Evolutionary conservation across 1,140 invertebrate genomes (phyloP).

Genomic region (Colletes gigas): DNA sequence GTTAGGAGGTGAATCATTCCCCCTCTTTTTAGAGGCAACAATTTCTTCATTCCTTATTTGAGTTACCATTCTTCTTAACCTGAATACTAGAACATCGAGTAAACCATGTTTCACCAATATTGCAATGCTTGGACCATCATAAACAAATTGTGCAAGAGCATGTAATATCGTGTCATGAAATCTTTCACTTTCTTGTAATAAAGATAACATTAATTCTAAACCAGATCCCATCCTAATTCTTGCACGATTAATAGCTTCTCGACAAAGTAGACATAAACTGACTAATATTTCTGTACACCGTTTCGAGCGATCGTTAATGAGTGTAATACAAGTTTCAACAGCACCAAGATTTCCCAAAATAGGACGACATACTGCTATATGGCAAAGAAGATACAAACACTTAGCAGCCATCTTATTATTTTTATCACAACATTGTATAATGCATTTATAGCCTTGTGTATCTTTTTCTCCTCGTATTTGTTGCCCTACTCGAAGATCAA

Average conservation of each 20-base stretch:
- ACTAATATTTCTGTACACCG: slow-evolving; percentile 61
- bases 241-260: slow-evolving; percentile 74
- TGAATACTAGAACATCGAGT: slow-evolving; percentile 68
- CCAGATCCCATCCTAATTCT: slow-evolving; percentile 65
- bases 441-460: slow-evolving; percentile 65
- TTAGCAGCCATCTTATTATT: slow-evolving; percentile 72
- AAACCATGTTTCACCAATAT: slow-evolving; percentile 75
- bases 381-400: slow-evolving; percentile 70
- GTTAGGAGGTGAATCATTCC: slow-evolving; percentile 53
- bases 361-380: slow-evolving; percentile 71
- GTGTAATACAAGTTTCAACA: slow-evolving; percentile 63
- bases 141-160: slow-evolving; percentile 70
- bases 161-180: slow-evolving; percentile 71
- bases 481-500: slow-evolving; percentile 56
- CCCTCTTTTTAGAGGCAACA: slow-evolving; percentile 64
- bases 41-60: slow-evolving; percentile 52
- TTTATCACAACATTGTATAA: slow-evolving; percentile 63
- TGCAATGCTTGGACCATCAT: slow-evolving; percentile 68
- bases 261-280: slow-evolving; percentile 72
- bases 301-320: slow-evolving; percentile 54
- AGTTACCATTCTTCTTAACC: slow-evolving; percentile 66
- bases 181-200: slow-evolving; percentile 67
- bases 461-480: slow-evolving; percentile 70
- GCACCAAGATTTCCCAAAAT: slow-evolving; percentile 68
- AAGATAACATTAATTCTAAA: slow-evolving; percentile 69